phyloP scores from a whole-genome alignment of 2,888 invertebrate genomes.

The Volucella bombylans region DNA sequence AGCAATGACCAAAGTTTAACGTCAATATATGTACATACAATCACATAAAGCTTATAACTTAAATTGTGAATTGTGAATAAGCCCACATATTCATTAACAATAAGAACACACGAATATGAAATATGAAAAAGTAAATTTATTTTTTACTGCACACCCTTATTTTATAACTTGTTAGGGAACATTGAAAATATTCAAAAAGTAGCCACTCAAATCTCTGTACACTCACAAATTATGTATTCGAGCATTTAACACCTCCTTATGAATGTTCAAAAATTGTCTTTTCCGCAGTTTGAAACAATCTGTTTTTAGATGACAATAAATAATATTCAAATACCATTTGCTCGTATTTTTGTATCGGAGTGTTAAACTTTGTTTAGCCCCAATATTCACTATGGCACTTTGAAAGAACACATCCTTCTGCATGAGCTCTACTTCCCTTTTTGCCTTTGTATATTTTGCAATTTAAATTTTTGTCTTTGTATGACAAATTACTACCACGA shows the following conservation, averaged over 20 bases:
- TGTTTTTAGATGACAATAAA: slow-evolving; percentile 16
- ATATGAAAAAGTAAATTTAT: too few species aligned
- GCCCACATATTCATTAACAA: too few species aligned
- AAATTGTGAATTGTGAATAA: too few species aligned
- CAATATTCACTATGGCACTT: too few species aligned
- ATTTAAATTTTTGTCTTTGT: slow-evolving; percentile 8
- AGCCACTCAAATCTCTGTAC: slow-evolving; percentile 16
- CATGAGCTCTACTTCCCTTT: not conserved
- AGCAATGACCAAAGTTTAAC: too few species aligned
- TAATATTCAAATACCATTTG: slow-evolving; percentile 1
- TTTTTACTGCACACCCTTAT: too few species aligned
- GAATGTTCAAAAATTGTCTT: not conserved
- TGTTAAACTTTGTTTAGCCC: too few species aligned
- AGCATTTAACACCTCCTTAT: not conserved
- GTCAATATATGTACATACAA: too few species aligned
- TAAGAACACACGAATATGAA: too few species aligned
- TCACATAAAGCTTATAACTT: too few species aligned
- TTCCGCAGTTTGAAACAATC: not conserved
- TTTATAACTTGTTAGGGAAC: too few species aligned
- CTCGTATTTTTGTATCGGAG: not conserved
- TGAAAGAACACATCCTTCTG: too few species aligned
- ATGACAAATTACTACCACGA: not conserved
- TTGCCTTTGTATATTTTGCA: slow-evolving; percentile 12
- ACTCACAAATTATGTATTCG: not conserved
- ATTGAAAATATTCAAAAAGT: not conserved